These are phyloP conservation scores for Anoplius nigerrimus DNA, from an alignment of 2,888 invertebrate genomes.

Conservation along the genomic window DNA sequence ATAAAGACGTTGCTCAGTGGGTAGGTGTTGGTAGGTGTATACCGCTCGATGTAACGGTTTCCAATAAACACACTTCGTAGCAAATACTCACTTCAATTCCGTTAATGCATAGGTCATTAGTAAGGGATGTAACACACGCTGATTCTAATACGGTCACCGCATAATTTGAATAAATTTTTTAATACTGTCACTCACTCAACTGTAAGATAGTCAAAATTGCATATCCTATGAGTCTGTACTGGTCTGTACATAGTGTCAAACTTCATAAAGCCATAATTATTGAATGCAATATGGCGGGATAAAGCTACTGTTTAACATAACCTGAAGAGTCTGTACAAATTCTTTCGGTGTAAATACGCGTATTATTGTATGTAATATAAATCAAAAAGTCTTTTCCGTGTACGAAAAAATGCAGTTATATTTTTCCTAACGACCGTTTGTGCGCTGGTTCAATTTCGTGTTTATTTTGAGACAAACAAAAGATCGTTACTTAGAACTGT, in stretches of 20 bases:
- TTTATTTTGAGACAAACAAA: not conserved
- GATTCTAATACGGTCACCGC: too few relatives aligned
- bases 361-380: not conserved
- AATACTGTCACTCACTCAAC: too few relatives aligned
- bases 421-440: not conserved
- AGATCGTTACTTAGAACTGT: not conserved
- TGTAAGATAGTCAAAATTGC: not conserved
- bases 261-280: constrained; percentile 18
- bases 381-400: not conserved
- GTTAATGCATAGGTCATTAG: too few relatives aligned
- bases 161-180: too few relatives aligned
- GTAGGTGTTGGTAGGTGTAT: not conserved
- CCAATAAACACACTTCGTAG: not conserved
- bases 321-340: constrained; percentile 38
- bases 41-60: not conserved
- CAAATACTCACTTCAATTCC: not conserved
- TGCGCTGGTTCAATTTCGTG: not conserved
- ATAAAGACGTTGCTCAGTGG: not conserved
- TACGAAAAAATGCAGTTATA: not conserved
- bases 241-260: not conserved
- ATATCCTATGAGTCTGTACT: not conserved
- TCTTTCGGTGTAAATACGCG: not conserved
- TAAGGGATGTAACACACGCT: too few relatives aligned
- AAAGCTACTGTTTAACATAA: constrained; percentile 42
- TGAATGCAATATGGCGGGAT: constrained; percentile 53